phyloP scores from a whole-genome alignment of 2,888 invertebrate genomes.

The Pandemis cinnamomeana region DNA sequence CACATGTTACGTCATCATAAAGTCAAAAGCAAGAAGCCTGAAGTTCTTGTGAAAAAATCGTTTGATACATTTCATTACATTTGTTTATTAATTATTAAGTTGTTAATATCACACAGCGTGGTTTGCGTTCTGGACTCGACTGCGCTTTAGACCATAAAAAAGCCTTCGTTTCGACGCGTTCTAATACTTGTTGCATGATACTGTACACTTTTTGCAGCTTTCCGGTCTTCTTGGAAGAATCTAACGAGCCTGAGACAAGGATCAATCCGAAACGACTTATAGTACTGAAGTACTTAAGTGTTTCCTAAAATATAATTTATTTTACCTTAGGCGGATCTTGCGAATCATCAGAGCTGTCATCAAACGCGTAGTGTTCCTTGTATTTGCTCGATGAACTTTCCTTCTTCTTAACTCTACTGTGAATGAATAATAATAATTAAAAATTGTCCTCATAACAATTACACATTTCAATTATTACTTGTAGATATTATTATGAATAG shows the following conservation, averaged over 20 bases:
- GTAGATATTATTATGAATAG: background rate
- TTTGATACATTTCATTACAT: too few relatives aligned
- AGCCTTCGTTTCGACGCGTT: background rate
- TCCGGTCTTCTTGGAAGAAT: background rate
- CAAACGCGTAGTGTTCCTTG: conserved; percentile 80
- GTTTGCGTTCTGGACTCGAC: background rate
- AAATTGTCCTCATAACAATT: background rate
- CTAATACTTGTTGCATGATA: background rate
- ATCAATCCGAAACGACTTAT: background rate
- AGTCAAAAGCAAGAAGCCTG: background rate
- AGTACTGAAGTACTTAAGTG: too few relatives aligned
- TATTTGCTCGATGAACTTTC: conserved; percentile 81
- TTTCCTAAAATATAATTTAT: conserved; percentile 11
- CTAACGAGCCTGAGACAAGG: background rate
- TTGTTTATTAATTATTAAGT: too few relatives aligned
- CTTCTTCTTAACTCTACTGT: conserved; percentile 85
- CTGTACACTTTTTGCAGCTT: background rate
- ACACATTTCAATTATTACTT: background rate
- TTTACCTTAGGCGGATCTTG: conserved; percentile 71
- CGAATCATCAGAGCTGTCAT: conserved; percentile 81
- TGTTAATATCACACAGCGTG: too few relatives aligned
- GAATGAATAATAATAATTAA: conserved; percentile 33
- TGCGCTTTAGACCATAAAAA: too few relatives aligned
- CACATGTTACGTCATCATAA: background rate
- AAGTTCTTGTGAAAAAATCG: background rate